Percentiles rank a stretch among this genome's conserved stretches.
Evolutionary conservation across 2,113 vertebrate genomes (phyloP).

Genomic region (Cyrtonyx montezumae): DNA sequence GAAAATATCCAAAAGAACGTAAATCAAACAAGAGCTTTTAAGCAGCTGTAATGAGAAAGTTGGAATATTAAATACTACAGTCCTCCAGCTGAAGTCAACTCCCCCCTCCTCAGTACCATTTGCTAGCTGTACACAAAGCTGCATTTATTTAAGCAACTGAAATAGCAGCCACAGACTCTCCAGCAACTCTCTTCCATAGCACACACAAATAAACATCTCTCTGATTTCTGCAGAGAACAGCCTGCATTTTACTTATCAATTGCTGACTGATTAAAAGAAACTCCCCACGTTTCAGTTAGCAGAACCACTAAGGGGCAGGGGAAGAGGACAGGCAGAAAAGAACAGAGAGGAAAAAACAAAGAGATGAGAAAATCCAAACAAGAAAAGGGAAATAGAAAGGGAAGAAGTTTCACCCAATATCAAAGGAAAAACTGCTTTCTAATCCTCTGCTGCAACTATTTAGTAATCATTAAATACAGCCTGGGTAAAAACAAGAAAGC

Average conservation of each 20-base stretch:
- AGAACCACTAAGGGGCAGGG: rapidly evolving
- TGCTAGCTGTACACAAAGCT: neutral
- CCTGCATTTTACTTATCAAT: neutral
- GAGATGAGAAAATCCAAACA: neutral
- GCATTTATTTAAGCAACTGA: neutral
- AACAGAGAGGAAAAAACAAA: neutral
- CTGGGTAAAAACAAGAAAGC: neutral
- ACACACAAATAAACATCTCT: neutral
- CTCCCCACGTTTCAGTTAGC: neutral
- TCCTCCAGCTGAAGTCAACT: neutral
- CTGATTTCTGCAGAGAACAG: neutral
- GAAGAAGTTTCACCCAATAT: neutral
- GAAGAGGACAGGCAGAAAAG: neutral
- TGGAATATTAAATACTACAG: neutral
- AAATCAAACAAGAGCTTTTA: neutral
- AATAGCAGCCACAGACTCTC: neutral
- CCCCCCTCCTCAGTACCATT: neutral
- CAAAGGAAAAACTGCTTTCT: neutral
- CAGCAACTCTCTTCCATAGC: neutral
- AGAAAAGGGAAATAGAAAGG: neutral
- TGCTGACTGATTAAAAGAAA: neutral
- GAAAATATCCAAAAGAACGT: neutral
- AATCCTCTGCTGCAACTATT: neutral
- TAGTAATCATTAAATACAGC: neutral
- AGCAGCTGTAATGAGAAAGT: neutral